Conservation (phyloP, 2,797 vertebrate genomes). For the Hapalemur alaotrensis region DNA sequence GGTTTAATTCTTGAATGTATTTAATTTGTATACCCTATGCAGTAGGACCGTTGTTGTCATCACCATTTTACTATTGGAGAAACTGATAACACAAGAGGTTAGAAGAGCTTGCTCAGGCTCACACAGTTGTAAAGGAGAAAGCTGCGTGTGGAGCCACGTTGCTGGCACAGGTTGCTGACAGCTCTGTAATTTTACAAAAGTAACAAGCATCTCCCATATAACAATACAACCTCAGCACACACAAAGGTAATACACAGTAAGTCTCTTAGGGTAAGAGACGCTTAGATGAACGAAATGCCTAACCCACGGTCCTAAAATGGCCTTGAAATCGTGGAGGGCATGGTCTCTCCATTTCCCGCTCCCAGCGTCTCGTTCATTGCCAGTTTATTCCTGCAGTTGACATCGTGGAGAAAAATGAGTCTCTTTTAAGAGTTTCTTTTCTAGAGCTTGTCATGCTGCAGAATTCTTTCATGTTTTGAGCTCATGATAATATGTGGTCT, state of each 20-base stretch:
- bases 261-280: background rate
- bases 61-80: background rate
- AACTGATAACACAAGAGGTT: background rate
- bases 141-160: background rate
- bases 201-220: background rate
- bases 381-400: slow-evolving; percentile 12
- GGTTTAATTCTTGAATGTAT: background rate
- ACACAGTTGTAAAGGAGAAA: background rate
- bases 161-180: background rate
- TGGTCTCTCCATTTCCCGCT: background rate
- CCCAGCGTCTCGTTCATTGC: background rate
- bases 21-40: background rate
- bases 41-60: too few relatives aligned
- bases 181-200: background rate
- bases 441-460: slow-evolving; percentile 38
- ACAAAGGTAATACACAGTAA: background rate
- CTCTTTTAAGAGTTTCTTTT: slow-evolving; percentile 41
- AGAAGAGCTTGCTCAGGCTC: background rate
- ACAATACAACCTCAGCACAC: background rate
- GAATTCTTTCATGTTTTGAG: slow-evolving; percentile 55
- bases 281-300: background rate
- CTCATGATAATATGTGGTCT: slow-evolving; percentile 62
- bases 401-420: background rate
- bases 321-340: background rate
- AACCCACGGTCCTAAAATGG: background rate